Evolutionary conservation across 2,797 vertebrate genomes (phyloP).

Genomic region (Monodelphis domestica): DNA sequence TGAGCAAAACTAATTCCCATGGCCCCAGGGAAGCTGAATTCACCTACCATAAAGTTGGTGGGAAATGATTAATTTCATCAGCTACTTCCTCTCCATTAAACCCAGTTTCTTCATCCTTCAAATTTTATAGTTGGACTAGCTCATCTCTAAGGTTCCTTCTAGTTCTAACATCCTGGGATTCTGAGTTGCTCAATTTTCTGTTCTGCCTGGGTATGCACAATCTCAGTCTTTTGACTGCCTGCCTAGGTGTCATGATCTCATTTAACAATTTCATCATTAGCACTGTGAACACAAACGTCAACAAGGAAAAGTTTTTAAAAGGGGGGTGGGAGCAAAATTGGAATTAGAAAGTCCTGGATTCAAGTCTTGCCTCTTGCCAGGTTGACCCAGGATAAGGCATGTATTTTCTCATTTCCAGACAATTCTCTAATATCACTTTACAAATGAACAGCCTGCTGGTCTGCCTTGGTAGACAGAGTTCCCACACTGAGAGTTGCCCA

Average conservation of each 20-base stretch:
- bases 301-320: not conserved
- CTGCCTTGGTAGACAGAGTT: not conserved
- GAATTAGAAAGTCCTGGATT: not conserved
- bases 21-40: not conserved
- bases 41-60: not conserved
- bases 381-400: not conserved
- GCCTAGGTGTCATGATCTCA: not conserved
- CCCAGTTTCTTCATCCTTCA: not conserved
- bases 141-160: not conserved
- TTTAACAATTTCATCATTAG: not conserved
- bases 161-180: not conserved
- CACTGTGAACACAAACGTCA: not conserved
- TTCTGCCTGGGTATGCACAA: no score
- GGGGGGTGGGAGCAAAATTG: not conserved
- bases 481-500: not conserved
- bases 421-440: not conserved
- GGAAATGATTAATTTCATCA: not conserved
- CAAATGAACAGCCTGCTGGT: not conserved
- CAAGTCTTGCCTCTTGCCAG: not conserved
- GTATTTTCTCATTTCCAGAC: not conserved
- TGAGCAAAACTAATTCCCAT: not conserved
- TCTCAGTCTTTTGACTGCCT: not conserved
- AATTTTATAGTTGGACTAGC: not conserved
- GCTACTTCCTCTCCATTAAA: not conserved
- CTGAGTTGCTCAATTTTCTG: slow-evolving; percentile 3